Conservation (phyloP, 2,888 invertebrate genomes). For the Allygus modestus region DNA sequence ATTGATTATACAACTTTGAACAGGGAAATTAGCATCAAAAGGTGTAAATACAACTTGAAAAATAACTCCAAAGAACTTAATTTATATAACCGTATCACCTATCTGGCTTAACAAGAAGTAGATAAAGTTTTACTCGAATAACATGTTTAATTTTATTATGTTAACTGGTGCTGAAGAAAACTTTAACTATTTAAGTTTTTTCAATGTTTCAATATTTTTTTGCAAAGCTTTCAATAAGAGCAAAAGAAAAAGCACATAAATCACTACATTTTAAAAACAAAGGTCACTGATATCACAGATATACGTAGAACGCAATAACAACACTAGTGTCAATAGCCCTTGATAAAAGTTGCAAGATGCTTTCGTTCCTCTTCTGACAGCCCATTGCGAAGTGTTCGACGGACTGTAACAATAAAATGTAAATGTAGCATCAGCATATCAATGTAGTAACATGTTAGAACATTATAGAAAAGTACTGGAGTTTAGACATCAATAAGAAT, state of each 20-base stretch:
- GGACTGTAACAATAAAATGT: constrained; percentile 78
- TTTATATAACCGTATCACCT: too few relatives aligned
- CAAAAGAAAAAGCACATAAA: neutral
- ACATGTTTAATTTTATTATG: too few relatives aligned
- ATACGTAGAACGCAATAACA: constrained; percentile 6
- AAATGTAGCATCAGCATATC: too few relatives aligned
- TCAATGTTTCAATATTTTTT: neutral
- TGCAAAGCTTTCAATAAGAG: neutral
- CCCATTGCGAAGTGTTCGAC: constrained; percentile 89
- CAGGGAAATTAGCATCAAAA: too few relatives aligned
- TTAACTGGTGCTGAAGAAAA: too few relatives aligned
- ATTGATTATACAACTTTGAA: too few relatives aligned
- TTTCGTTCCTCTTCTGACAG: constrained; percentile 89
- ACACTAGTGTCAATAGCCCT: constrained; percentile 79
- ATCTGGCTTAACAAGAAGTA: too few relatives aligned
- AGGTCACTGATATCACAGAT: constrained; percentile 56
- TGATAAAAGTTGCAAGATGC: constrained; percentile 85
- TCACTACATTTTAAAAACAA: neutral
- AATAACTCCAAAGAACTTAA: too few relatives aligned
- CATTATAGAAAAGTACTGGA: constrained; percentile 22
- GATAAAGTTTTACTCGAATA: too few relatives aligned
- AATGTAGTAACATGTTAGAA: neutral
- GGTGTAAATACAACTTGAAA: too few relatives aligned
- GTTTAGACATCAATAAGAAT: too few relatives aligned
- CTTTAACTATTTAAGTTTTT: too few relatives aligned